A percentile compares a stretch with the other conserved stretches of the same genome.
Conservation (phyloP, 1,140 invertebrate genomes). For the Zaprionus lachaisei region DNA sequence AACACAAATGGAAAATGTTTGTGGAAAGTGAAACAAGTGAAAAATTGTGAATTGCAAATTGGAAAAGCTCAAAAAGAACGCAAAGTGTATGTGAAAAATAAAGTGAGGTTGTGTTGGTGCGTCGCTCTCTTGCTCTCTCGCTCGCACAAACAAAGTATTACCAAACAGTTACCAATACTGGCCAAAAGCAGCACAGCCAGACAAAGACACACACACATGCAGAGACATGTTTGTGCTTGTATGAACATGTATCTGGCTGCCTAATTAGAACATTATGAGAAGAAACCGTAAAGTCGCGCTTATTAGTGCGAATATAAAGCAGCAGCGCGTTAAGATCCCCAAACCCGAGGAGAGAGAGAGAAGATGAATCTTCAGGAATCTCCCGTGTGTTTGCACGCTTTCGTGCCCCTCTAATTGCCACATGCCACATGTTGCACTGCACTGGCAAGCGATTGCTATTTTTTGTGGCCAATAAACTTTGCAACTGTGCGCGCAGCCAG, state of each 20-base stretch:
- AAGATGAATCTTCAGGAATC: conserved; percentile 1
- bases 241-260: conserved; percentile 20
- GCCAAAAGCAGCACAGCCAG: conserved; percentile 30
- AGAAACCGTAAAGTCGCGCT: conserved; percentile 38
- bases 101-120: conserved; percentile 78
- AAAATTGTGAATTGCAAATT: conserved; percentile 10
- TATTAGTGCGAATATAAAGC: conserved; percentile 42
- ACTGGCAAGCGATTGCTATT: conserved; percentile 40
- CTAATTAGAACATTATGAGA: conserved; percentile 52
- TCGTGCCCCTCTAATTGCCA: conserved; percentile 71
- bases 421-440: conserved; percentile 39
- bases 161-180: conserved; percentile 66
- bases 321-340: conserved; percentile 52
- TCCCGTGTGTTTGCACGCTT: conserved; percentile 61
- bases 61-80: not conserved
- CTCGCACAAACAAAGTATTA: conserved; percentile 65
- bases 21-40: conserved; percentile 37
- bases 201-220: conserved; percentile 46
- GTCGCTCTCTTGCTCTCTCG: conserved; percentile 29
- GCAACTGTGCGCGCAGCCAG: conserved; percentile 57
- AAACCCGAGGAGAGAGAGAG: conserved; percentile 18
- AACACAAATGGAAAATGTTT: conserved; percentile 11
- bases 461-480: conserved; percentile 73
- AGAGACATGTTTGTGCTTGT: conserved; percentile 8
- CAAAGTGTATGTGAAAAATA: conserved; percentile 28